These are phyloP conservation scores for Platygyra sinensis DNA, from an alignment of 64 coral and sea anemone species.

Conservation along the genomic window DNA sequence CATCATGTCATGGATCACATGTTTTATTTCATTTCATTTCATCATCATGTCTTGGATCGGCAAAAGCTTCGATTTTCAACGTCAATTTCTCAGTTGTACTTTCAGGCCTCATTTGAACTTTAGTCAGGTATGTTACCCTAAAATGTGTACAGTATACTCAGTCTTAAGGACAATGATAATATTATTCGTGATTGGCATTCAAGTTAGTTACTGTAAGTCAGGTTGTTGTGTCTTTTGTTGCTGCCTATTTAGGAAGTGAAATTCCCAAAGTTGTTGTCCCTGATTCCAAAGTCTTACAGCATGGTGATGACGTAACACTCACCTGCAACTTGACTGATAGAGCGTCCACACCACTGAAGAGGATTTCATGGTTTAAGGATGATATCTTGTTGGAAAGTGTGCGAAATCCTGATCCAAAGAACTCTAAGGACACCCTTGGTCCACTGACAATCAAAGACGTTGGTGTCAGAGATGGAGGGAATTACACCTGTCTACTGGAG, in stretches of 20 bases:
- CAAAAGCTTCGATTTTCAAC: no score
- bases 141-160: no score
- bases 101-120: no score
- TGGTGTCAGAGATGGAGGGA: slow-evolving; percentile 21
- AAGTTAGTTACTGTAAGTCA: no score
- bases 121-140: no score
- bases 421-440: not conserved
- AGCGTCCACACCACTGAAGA: not conserved
- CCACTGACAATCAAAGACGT: not conserved
- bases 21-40: no score
- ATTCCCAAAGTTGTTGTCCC: slow-evolving; percentile 4
- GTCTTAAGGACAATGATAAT: no score
- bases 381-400: not conserved
- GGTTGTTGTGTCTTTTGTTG: not conserved
- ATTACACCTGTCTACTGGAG: not conserved
- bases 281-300: not conserved
- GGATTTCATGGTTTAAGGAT: slow-evolving; percentile 37
- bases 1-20: no score
- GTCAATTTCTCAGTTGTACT: no score
- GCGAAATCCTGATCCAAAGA: not conserved
- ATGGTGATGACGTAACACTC: not conserved
- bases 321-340: slow-evolving; percentile 2
- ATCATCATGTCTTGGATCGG: no score
- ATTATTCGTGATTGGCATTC: no score
- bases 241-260: slow-evolving; percentile 24